Conservation (phyloP, 1,140 invertebrate genomes). For the Alviniconcha marisindica region DNA sequence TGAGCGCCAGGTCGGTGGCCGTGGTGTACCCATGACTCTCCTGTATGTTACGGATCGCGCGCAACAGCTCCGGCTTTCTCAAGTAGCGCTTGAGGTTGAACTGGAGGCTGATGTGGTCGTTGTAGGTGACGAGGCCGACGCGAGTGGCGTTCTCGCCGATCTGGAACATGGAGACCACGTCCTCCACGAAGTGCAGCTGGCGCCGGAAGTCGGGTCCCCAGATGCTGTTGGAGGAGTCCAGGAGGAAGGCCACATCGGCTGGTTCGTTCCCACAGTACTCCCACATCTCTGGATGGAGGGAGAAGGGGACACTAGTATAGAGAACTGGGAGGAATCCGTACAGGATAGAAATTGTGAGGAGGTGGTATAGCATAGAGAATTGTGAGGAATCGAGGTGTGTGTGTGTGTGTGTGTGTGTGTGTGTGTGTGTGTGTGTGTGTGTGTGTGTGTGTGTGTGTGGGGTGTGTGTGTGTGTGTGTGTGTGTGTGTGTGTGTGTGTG, state of each 20-base stretch:
- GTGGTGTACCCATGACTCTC: conserved; percentile 52
- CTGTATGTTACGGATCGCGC: conserved; percentile 49
- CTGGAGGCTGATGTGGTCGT: conserved; percentile 50
- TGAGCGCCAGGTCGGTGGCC: conserved; percentile 39
- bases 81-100: conserved; percentile 57
- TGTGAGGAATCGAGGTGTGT: not conserved
- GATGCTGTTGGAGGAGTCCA: conserved; percentile 70
- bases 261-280: conserved; percentile 67
- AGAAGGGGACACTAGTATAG: not conserved
- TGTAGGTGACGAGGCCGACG: conserved; percentile 58
- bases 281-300: not conserved
- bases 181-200: conserved; percentile 64
- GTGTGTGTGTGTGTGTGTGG: not conserved
- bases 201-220: conserved; percentile 63
- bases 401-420: not conserved
- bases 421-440: not conserved
- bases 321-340: too few species aligned
- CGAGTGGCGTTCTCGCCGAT: conserved; percentile 59
- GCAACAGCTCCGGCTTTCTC: conserved; percentile 49
- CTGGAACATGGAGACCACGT: conserved; percentile 63
- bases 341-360: too few species aligned
- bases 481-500: not conserved
- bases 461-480: not conserved
- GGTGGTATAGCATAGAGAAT: too few species aligned
- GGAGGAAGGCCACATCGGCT: conserved; percentile 68